Conservation (phyloP, 2,113 vertebrate species). For the Aix galericulata region DNA sequence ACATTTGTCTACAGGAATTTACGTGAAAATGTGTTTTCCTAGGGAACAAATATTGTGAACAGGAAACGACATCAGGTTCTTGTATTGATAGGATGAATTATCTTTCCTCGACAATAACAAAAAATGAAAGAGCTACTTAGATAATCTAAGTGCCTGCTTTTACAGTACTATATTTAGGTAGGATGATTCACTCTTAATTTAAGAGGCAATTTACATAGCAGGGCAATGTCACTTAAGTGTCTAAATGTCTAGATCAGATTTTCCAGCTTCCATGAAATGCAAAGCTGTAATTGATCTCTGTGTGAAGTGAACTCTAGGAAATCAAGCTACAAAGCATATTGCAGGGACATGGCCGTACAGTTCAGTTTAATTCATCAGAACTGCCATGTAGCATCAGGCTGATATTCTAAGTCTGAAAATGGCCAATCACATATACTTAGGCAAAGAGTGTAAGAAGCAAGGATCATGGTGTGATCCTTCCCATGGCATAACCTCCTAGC, state of each 20-base stretch:
- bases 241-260: background rate
- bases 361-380: background rate
- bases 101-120: background rate
- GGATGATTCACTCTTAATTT: slow-evolving; percentile 21
- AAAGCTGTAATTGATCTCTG: background rate
- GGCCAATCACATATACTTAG: background rate
- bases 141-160: slow-evolving; percentile 14
- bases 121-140: slow-evolving; percentile 27
- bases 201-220: slow-evolving; percentile 29
- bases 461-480: background rate
- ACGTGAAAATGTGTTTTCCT: background rate
- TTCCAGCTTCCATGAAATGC: background rate
- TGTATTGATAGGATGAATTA: background rate
- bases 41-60: background rate
- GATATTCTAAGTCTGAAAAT: background rate
- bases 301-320: background rate
- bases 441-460: background rate
- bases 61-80: background rate
- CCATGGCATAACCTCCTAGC: background rate
- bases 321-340: background rate
- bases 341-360: background rate
- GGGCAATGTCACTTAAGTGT: slow-evolving; percentile 6
- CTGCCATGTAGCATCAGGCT: background rate
- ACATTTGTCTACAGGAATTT: background rate
- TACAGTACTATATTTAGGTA: slow-evolving; percentile 21